A percentile compares a stretch with the other conserved stretches of the same genome.
phyloP scores from a whole-genome alignment of 2,888 invertebrate genomes.

The Agrotis exclamationis region DNA sequence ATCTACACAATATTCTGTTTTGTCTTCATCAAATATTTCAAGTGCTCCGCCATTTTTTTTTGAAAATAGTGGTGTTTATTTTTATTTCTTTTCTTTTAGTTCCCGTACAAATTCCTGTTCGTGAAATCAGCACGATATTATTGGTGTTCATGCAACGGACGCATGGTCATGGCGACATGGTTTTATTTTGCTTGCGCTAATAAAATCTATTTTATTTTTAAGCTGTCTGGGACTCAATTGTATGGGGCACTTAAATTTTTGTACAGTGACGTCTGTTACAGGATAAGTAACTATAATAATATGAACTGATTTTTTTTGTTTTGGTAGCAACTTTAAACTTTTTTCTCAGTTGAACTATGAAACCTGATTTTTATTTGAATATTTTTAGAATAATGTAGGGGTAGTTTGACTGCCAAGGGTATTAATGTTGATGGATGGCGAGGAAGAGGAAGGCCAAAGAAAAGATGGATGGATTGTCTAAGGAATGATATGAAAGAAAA shows the following conservation, averaged over 20 bases:
- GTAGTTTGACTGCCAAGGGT: too few species aligned
- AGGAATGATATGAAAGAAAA: too few species aligned
- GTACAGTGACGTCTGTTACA: background rate
- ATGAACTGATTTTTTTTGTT: background rate
- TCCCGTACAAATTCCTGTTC: constrained; percentile 28
- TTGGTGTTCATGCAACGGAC: constrained; percentile 51
- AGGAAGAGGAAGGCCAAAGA: too few species aligned
- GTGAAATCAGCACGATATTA: constrained; percentile 52
- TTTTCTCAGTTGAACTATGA: background rate
- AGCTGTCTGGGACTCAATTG: constrained; percentile 47
- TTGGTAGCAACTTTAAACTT: too few species aligned
- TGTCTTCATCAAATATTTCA: constrained; percentile 23
- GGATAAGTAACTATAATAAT: constrained; percentile 4
- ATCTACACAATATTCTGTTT: background rate
- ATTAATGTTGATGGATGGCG: too few species aligned
- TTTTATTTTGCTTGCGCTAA: constrained; percentile 45
- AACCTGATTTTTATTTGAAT: background rate
- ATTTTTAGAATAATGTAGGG: too few species aligned
- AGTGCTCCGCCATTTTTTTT: background rate
- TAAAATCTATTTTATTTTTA: constrained; percentile 62
- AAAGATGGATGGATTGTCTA: too few species aligned
- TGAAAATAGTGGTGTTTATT: constrained; percentile 18
- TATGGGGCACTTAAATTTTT: constrained; percentile 19
- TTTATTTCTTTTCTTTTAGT: constrained; percentile 22
- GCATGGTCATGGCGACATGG: constrained; percentile 51